These are phyloP conservation scores for Lepilemur septentrionalis DNA, from an alignment of 2,797 vertebrate genomes.

Conservation along the genomic window DNA sequence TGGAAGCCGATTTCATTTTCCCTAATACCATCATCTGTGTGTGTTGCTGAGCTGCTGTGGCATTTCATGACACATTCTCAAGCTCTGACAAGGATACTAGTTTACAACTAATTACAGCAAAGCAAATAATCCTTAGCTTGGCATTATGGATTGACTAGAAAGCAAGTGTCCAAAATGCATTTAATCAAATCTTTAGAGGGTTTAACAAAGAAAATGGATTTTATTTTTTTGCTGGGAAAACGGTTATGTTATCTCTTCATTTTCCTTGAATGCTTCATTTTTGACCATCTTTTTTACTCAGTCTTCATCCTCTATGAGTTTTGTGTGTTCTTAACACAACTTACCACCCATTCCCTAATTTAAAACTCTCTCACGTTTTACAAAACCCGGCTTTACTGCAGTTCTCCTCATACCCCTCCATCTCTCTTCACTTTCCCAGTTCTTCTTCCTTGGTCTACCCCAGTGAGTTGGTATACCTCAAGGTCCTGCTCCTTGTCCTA, in stretches of 20 bases:
- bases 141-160: not conserved
- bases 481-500: not conserved
- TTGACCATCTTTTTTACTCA: not conserved
- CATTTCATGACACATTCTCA: not conserved
- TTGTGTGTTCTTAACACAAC: not conserved
- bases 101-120: not conserved
- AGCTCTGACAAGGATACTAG: not conserved
- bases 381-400: not conserved
- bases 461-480: too few relatives aligned
- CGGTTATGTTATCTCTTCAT: not conserved
- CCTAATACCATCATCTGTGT: not conserved
- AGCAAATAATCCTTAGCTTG: not conserved
- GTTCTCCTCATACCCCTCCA: not conserved
- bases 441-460: not conserved
- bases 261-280: not conserved
- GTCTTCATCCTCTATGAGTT: not conserved
- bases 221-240: not conserved
- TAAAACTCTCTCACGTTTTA: not conserved
- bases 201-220: not conserved
- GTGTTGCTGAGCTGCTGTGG: not conserved
- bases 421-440: not conserved
- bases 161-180: not conserved
- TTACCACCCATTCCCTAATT: not conserved
- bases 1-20: not conserved
- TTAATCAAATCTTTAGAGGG: not conserved